Conservation (phyloP, 2,113 vertebrate genomes). For the Anarrhichthys ocellatus region DNA sequence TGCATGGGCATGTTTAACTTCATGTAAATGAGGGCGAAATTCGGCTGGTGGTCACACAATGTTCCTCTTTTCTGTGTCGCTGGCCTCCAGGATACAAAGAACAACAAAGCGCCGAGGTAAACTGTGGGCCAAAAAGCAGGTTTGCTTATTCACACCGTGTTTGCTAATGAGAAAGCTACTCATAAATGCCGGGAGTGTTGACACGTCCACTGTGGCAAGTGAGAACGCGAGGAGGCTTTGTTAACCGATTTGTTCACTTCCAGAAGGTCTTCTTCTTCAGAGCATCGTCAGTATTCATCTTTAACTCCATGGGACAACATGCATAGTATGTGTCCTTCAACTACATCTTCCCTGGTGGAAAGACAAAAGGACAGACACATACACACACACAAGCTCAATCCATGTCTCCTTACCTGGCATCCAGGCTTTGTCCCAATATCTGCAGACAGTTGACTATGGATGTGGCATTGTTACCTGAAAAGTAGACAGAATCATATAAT, state of each 20-base stretch:
- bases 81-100: background rate
- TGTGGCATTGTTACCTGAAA: constrained; percentile 91
- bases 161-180: too few species aligned
- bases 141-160: too few species aligned
- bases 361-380: background rate
- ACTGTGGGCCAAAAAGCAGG: too few species aligned
- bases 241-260: too few species aligned
- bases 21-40: too few species aligned
- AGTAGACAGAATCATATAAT: constrained; percentile 15
- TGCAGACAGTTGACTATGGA: constrained; percentile 98
- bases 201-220: too few species aligned
- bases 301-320: background rate
- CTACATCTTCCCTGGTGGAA: background rate
- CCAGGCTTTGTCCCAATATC: constrained; percentile 95
- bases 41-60: too few species aligned
- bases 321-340: background rate
- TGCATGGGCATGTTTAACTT: background rate
- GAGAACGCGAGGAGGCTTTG: too few species aligned
- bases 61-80: background rate
- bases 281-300: background rate
- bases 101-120: background rate
- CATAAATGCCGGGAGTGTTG: too few species aligned
- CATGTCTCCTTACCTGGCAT: constrained; percentile 88
- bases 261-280: background rate
- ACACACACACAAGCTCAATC: background rate